phyloP scores from a whole-genome alignment of 2,888 invertebrate species.

The Hyposoter dolosus region DNA sequence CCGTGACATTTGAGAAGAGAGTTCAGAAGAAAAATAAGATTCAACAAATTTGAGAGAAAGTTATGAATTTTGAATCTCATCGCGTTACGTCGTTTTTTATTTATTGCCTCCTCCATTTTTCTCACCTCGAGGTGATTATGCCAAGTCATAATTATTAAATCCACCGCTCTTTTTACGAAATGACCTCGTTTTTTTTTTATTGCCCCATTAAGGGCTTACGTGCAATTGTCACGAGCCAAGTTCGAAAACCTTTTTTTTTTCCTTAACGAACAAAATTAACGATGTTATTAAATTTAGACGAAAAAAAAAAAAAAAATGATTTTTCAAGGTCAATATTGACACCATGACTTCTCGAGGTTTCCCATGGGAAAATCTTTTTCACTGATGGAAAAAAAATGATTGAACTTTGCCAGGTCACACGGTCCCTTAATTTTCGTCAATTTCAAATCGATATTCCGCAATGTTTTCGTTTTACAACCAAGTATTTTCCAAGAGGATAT shows the following conservation, averaged over 20 bases:
- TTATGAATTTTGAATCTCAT: slow-evolving; percentile 7
- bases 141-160: not conserved
- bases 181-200: not conserved
- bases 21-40: not conserved
- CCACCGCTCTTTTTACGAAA: not conserved
- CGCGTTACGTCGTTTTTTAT: not conserved
- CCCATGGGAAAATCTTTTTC: no score
- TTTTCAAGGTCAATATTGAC: no score
- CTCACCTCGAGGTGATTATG: not conserved
- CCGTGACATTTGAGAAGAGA: slow-evolving; percentile 35
- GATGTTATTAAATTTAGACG: not conserved
- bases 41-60: slow-evolving; percentile 24
- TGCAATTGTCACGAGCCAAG: no score
- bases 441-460: not conserved
- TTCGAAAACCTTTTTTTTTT: no score
- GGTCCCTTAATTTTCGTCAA: not conserved
- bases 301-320: not conserved
- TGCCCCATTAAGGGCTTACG: not conserved
- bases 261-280: no score
- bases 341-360: no score
- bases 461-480: not conserved
- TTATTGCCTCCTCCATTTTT: not conserved
- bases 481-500: slow-evolving; percentile 23
- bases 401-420: no score
- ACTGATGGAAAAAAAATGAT: no score